A percentile compares a stretch with the other conserved stretches of the same genome.
These are phyloP conservation scores for Bufo bufo DNA, from an alignment of 2,113 vertebrate species.

Conservation along the genomic window DNA sequence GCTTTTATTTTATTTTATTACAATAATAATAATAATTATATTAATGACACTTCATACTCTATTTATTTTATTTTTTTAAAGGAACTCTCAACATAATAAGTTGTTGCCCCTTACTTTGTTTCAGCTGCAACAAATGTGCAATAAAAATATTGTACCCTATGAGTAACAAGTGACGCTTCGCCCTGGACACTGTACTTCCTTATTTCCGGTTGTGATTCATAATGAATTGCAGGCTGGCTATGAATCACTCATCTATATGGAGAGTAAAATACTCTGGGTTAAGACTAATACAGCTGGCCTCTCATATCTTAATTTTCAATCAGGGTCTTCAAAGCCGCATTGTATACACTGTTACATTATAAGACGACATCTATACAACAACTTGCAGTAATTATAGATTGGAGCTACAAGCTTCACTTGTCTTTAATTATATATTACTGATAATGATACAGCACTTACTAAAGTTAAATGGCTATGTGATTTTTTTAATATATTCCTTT, in stretches of 20 bases:
- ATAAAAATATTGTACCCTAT: neutral
- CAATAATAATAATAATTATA: too few species aligned
- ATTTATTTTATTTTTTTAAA: too few species aligned
- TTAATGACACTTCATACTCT: too few species aligned
- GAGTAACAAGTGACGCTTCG: neutral
- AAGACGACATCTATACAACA: neutral
- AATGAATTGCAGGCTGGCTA: neutral
- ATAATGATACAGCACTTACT: slow-evolving; percentile 22
- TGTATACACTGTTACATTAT: slow-evolving; percentile 13
- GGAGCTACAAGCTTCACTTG: slow-evolving; percentile 3
- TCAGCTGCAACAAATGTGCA: neutral
- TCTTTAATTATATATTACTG: slow-evolving; percentile 11
- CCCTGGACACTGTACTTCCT: neutral
- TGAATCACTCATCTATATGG: neutral
- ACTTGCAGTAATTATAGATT: slow-evolving; percentile 28
- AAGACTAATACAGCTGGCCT: neutral
- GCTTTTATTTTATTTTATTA: too few species aligned
- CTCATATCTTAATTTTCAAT: slow-evolving; percentile 13
- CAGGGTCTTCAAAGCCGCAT: neutral
- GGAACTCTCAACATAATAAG: too few species aligned
- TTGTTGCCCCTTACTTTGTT: neutral
- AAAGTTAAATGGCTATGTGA: slow-evolving; percentile 28
- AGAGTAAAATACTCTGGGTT: neutral
- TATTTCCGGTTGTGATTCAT: slow-evolving; percentile 10
- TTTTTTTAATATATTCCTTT: slow-evolving; percentile 30